These are phyloP conservation scores for Pituophis catenifer DNA, from an alignment of 2,113 vertebrate genomes.

Conservation along the genomic window DNA sequence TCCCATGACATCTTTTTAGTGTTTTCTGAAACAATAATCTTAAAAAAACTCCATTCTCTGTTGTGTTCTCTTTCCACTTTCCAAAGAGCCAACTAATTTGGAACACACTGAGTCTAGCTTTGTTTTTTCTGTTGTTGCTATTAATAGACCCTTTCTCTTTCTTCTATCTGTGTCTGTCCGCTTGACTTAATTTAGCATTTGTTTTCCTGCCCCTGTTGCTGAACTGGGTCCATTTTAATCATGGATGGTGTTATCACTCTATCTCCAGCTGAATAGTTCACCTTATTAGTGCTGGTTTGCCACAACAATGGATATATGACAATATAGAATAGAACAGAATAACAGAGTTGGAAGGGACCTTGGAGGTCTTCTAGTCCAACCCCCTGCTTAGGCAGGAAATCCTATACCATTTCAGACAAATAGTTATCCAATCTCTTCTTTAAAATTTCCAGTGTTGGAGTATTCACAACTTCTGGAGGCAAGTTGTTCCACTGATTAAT, in stretches of 20 bases:
- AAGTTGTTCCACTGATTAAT: too few species aligned
- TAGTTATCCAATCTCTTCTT: too few species aligned
- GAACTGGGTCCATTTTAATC: neutral
- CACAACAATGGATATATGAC: too few species aligned
- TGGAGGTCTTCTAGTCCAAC: too few species aligned
- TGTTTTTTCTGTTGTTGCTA: neutral
- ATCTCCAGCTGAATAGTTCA: neutral
- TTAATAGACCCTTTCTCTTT: conserved; percentile 20
- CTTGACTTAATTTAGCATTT: neutral
- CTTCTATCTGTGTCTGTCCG: neutral
- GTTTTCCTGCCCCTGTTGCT: neutral
- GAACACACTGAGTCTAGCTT: neutral
- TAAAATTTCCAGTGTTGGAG: too few species aligned
- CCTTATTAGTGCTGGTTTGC: too few species aligned
- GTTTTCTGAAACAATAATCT: neutral
- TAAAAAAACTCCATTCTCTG: neutral
- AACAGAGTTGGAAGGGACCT: too few species aligned
- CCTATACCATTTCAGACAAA: too few species aligned
- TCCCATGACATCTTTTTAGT: neutral
- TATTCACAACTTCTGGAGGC: too few species aligned
- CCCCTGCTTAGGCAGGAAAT: too few species aligned
- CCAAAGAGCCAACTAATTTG: neutral
- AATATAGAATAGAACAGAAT: too few species aligned
- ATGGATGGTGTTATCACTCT: neutral
- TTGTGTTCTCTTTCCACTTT: conserved; percentile 22